Percentiles rank a stretch among this genome's conserved stretches.
phyloP scores from a whole-genome alignment of 1,140 invertebrate genomes.

The Zophobas atratus region DNA sequence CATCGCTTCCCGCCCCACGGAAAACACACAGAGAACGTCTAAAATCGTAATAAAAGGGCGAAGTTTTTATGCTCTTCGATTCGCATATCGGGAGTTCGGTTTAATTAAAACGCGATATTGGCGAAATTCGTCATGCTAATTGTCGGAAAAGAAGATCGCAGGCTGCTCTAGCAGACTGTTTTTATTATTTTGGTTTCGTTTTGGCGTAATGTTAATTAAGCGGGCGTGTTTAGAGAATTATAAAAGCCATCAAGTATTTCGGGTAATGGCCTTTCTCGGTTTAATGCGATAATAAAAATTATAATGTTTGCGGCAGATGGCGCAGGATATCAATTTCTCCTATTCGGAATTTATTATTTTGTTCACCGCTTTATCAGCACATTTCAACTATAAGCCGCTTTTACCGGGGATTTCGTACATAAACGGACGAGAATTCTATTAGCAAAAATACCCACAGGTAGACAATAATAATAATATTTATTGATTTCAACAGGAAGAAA shows the following conservation, averaged over 20 bases:
- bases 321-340: not conserved
- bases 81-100: not conserved
- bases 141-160: not conserved
- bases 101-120: slow-evolving; percentile 10
- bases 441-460: too few relatives aligned
- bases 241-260: slow-evolving; percentile 1
- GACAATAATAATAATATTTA: too few relatives aligned
- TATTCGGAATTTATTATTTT: slow-evolving; percentile 1
- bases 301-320: slow-evolving; percentile 19
- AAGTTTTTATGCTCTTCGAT: not conserved
- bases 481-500: too few relatives aligned
- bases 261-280: slow-evolving; percentile 1
- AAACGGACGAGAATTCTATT: too few relatives aligned
- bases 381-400: not conserved
- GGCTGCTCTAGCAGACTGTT: not conserved
- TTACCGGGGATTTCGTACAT: too few relatives aligned
- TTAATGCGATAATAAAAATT: slow-evolving; percentile 24
- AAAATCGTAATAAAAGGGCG: not conserved
- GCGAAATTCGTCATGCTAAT: not conserved
- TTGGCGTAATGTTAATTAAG: slow-evolving; percentile 18
- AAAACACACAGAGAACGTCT: slow-evolving; percentile 20
- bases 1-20: slow-evolving; percentile 15
- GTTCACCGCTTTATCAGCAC: not conserved
- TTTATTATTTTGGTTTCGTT: slow-evolving; percentile 1
- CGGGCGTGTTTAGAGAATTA: slow-evolving; percentile 3